Evolutionary conservation across 2,797 vertebrate genomes (phyloP), one percentile per base, ranked within the genome.

Genomic region (Moxostoma hubbsi): DNA sequence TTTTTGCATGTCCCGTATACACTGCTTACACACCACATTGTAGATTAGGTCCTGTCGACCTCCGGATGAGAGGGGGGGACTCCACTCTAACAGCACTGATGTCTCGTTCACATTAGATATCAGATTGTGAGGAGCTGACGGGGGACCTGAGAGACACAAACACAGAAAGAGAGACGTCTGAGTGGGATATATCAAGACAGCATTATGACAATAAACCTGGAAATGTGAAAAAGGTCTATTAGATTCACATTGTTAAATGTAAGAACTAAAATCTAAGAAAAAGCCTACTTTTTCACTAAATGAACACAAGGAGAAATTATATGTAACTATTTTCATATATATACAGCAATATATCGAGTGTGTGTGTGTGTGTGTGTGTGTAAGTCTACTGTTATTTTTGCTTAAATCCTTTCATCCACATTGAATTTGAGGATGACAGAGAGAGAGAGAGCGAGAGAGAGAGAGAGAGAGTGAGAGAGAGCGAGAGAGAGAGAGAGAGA

Each of bases 101-200:
- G 98, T 99, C 93, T 99, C 98, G 0, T 99, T 99, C 86, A 99
- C 97, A 5, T 98, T 99, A 75, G 98, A 99, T 89, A 98, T 98
- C 85, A 99, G 93, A 87, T 96, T 96, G 72, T 96, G 93, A 3
- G 98, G 98, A 51, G 97, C 96, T 0, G 97, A 95, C 0, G 98
- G 97, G 72, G 97, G 98, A 0, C 96, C 97, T 98, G 64, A 3
- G 65, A 55, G 57, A 68, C 62, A 89, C 85, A 85, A 81, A 82
- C 79, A 85, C 79, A 82, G 36, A 61, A 24, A 59, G 18, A 16
- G 11, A 7, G 36, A 24, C 1, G 24, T 24, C 24, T 24, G 24
- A 24, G 24, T 24, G 24, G 24, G 24, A 24, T 24, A 24, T 24
- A 24, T 24, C 24, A 24, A 24, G 24, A 24, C 2, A 24, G 24